A percentile compares a stretch with the other conserved stretches of the same genome.
phyloP scores from a whole-genome alignment of 1,140 invertebrate species.

The Caenorhabditis latens region DNA sequence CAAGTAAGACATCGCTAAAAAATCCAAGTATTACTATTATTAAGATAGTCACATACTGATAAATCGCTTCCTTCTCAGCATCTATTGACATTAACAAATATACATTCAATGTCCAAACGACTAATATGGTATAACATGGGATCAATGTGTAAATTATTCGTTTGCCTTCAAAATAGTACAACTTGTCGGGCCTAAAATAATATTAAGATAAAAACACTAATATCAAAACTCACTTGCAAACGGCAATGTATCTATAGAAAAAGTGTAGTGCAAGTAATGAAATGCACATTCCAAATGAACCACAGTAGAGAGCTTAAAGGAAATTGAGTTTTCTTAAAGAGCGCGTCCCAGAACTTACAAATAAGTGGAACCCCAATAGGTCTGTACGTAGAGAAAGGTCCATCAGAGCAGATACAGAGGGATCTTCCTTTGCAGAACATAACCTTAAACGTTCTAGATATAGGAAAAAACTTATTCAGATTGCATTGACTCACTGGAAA shows the following conservation, averaged over 20 bases:
- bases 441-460: neutral
- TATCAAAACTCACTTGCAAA: slow-evolving; percentile 11
- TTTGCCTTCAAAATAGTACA: slow-evolving; percentile 14
- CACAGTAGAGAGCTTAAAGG: neutral
- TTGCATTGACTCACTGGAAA: neutral
- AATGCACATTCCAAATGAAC: slow-evolving; percentile 6
- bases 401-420: neutral
- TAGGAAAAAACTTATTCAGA: neutral
- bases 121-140: neutral
- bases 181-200: neutral
- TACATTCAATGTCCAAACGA: neutral
- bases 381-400: neutral
- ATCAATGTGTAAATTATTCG: neutral
- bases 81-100: neutral
- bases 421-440: slow-evolving; percentile 16
- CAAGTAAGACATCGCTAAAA: slow-evolving; percentile 1
- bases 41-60: neutral
- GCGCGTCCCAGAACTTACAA: neutral
- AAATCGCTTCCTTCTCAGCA: neutral
- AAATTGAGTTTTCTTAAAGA: too few species aligned
- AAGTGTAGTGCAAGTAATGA: neutral
- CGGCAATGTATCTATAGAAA: slow-evolving; percentile 4
- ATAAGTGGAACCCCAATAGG: neutral
- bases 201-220: neutral
- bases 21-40: neutral